Percentiles rank a stretch among this genome's conserved stretches.
Evolutionary conservation across 1,140 invertebrate species (phyloP).

Genomic region (Nasonia vitripennis): DNA sequence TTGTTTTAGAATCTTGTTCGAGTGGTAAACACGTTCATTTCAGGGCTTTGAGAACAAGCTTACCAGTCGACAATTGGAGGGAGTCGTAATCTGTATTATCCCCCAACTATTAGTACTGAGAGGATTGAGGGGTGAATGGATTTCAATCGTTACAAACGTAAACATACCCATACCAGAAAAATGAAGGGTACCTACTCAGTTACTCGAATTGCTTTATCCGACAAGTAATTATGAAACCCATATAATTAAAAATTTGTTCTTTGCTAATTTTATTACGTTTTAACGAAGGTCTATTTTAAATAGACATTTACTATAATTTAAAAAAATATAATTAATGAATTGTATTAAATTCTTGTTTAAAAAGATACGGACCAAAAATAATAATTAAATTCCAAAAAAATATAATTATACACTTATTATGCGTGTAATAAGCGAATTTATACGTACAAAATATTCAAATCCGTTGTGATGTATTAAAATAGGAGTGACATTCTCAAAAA

Average conservation of each 20-base stretch:
- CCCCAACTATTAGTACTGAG: conserved; percentile 70
- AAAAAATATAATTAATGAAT: too few species aligned
- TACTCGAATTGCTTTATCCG: conserved; percentile 8
- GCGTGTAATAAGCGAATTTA: too few species aligned
- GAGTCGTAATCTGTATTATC: conserved; percentile 72
- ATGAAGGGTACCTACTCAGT: background rate
- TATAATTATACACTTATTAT: too few species aligned
- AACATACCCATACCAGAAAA: conserved; percentile 11
- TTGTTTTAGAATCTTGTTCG: conserved; percentile 25
- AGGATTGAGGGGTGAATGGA: conserved; percentile 67
- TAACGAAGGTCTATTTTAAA: too few species aligned
- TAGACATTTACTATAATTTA: too few species aligned
- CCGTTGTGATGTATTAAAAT: too few species aligned
- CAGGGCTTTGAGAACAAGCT: conserved; percentile 36
- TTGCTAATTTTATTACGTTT: too few species aligned
- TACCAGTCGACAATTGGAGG: conserved; percentile 25
- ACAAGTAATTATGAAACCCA: conserved; percentile 16
- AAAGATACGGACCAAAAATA: too few species aligned
- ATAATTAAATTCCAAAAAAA: too few species aligned
- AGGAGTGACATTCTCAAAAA: too few species aligned
- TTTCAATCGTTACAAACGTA: conserved; percentile 67
- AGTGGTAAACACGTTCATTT: conserved; percentile 22
- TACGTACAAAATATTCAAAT: too few species aligned
- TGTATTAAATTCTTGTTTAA: too few species aligned
- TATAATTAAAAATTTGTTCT: background rate